Evolutionary conservation across 1,140 invertebrate genomes (phyloP), one percentile per base, ranked within the genome.

Genomic region (Drosophila ogumai): DNA sequence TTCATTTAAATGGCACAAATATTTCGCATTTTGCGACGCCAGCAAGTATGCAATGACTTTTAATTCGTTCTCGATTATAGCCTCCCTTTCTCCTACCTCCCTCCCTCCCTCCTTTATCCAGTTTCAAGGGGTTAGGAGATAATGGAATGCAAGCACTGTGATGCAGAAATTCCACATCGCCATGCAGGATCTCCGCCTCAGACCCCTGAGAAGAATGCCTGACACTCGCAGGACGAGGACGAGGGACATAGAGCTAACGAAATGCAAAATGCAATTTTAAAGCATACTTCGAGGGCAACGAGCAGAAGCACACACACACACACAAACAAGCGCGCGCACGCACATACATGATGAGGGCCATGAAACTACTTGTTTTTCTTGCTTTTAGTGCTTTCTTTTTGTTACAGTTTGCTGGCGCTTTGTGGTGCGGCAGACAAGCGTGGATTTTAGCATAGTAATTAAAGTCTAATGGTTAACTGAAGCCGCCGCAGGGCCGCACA

Each of bases 381-480:
- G 41, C 34, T 25, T 49, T 15, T 46, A 12, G 5, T 36, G 22
- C 61, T 47, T 55, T 46, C 31, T 28, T 38, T 63, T 22, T 59
- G 55, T 63, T 57, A 64, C 47, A 71, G 68, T 49, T 72, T 72
- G 68, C 22, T 72, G 68, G 43, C 41, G 66, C 68, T 82, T 73
- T 74, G 63, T 61, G 61, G 64, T 36, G 77, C 81, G 61, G 82
- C 82, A 85, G 78, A 73, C 68, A 77, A 86, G 82, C 82, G 75
- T 86, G 82, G 75, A 86, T 86, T 86, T 86, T 81, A 86, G 82
- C 82, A 82, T 73, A 86, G 82, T 79, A 86, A 86, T 87, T 86
- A 86, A 87, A 87, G 82, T 77, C 79, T 87, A 86, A 86, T 86
- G 82, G 82, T 81, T 86, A 86, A 86, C 74, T 86, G 75, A 86